phyloP scores from a whole-genome alignment of 2,113 vertebrate species.

The Glaucomys volans region DNA sequence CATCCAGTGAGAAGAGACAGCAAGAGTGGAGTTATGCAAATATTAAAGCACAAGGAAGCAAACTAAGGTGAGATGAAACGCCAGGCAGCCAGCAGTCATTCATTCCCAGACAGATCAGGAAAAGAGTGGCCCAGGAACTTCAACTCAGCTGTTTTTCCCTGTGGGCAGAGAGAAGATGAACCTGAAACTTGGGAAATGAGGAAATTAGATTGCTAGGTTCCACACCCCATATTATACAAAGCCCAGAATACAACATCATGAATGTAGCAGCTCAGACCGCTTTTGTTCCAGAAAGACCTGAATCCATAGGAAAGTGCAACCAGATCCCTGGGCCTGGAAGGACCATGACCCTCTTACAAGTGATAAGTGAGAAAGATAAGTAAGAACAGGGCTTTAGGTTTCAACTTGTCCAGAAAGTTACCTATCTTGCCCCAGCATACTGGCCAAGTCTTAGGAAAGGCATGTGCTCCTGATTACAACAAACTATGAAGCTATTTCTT shows the following conservation, averaged over 20 bases:
- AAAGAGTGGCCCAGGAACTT: background rate
- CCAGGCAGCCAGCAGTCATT: background rate
- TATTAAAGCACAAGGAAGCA: background rate
- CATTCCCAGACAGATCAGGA: background rate
- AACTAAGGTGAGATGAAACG: too few relatives aligned
- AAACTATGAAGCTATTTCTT: accelerated
- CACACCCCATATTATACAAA: background rate
- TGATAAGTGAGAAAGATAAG: too few relatives aligned
- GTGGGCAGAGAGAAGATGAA: background rate
- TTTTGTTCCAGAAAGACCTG: background rate
- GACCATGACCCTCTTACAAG: too few relatives aligned
- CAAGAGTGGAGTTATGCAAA: background rate
- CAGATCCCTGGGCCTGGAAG: background rate
- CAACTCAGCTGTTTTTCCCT: background rate
- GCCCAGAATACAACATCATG: background rate
- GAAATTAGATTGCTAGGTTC: background rate
- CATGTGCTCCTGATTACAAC: background rate
- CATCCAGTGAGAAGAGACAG: background rate
- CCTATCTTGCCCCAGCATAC: background rate
- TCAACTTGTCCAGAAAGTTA: background rate
- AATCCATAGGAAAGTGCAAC: background rate
- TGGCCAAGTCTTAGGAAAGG: too few relatives aligned
- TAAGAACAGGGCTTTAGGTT: background rate
- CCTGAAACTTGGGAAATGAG: background rate
- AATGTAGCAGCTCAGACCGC: background rate